A percentile compares a stretch with the other conserved stretches of the same genome.
Conservation (phyloP, 2,888 invertebrate species). For the Tethea ocularis region DNA sequence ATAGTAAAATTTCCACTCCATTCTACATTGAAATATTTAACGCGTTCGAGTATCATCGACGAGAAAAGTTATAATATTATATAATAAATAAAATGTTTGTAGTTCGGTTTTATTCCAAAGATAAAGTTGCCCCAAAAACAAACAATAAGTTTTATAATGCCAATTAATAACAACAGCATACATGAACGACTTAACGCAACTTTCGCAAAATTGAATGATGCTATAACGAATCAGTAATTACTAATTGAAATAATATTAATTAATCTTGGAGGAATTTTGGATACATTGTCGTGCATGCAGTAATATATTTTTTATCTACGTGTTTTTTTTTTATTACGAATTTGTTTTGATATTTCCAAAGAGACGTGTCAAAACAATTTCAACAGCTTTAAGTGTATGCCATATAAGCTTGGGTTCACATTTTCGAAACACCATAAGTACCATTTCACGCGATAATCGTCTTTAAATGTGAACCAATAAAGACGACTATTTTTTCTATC, state of each 20-base stretch:
- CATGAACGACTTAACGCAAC: conserved; percentile 13
- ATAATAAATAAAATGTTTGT: background rate
- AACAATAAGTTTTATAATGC: background rate
- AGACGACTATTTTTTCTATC: conserved; percentile 58
- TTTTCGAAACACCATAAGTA: conserved; percentile 42
- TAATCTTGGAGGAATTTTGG: conserved; percentile 70
- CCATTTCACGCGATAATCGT: conserved; percentile 33
- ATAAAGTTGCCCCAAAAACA: background rate
- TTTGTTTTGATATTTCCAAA: conserved; percentile 47
- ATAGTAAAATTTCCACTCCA: too few species aligned
- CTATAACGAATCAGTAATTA: conserved; percentile 21
- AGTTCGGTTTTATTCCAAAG: background rate
- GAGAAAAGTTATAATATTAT: background rate
- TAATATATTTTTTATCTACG: conserved; percentile 63
- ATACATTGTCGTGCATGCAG: conserved; percentile 78
- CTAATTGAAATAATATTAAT: conserved; percentile 43
- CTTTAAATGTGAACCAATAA: conserved; percentile 61
- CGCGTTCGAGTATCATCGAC: too few species aligned
- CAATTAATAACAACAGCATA: background rate
- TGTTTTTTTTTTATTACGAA: conserved; percentile 65
- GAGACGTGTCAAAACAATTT: conserved; percentile 52
- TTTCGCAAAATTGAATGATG: conserved; percentile 37
- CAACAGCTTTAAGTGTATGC: conserved; percentile 77
- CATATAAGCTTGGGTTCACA: conserved; percentile 68
- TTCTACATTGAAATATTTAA: too few species aligned